Base-by-base conservation (phyloP, 2,888 invertebrate species). In the Cephus nigrinus region DNA sequence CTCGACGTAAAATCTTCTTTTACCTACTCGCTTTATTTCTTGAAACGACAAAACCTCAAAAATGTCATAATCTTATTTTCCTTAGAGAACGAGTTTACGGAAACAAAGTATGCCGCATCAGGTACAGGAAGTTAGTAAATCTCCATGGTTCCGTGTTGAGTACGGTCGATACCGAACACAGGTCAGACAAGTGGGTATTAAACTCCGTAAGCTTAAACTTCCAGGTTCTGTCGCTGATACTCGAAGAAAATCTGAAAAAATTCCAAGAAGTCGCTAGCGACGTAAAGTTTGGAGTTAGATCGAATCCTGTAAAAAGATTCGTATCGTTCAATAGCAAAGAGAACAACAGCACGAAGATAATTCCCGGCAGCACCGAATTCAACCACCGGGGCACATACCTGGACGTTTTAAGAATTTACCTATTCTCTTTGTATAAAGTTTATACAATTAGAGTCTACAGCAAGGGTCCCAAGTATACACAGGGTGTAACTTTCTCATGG, bases 281-380 rank as follows among this genome's bases (percentile, higher is more conserved):
- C 76, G 40, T 55, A 55, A 78, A 80, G 77, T 80, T 80, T 80
- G 77, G 72, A 81, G 80, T 82, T 82, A 78, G 79, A 82, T 82
- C 79, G 82, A 80, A 77, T 82, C 81, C 77, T 69, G 69, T 75
- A 73, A 69, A 74, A 82, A 82, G 82, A 81, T 82, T 55, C 55
- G 9, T 23, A 55, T 55, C 55, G 23, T 55, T 55, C 55, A 9
- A 9, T 55, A 23, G 23, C 55, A 23, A 55, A 55, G 55, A 55
- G 2, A 55, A 55, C 40, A 23, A 23, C 55, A 55, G 23, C 55
- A 55, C 55, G 55, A 55, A 23, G 23, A 23, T 15, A 40, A 34
- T 34, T 11, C 40, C 4, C 40, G 12, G 15, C 15, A 40, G 4
- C 15, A 9, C 23, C 5, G 55, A 9, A 55, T 23, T 23, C 23